Conservation (phyloP, 53 echinoderm and acorn worm genomes). For the Glandiceps talaboti region DNA sequence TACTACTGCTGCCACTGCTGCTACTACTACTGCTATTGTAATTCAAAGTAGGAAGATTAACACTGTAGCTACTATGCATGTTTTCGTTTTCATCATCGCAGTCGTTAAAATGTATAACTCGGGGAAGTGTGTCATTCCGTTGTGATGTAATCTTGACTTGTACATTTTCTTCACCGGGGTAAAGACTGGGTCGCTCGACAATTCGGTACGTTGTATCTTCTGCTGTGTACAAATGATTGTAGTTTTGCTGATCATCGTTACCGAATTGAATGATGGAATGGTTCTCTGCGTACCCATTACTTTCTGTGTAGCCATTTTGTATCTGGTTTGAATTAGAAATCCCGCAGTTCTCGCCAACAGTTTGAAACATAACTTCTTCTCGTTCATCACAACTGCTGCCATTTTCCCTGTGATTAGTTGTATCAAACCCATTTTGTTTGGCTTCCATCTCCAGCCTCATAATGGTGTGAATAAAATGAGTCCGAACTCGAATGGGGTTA, state of each 20-base stretch:
- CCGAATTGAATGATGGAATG: not conserved
- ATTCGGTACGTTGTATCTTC: not conserved
- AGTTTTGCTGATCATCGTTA: not conserved
- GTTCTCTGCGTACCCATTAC: not conserved
- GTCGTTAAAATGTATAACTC: constrained; percentile 85
- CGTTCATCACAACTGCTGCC: too few relatives aligned
- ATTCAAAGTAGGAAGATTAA: not conserved
- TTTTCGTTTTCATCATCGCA: constrained; percentile 28
- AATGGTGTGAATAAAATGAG: constrained; percentile 82
- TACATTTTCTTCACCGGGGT: constrained; percentile 44
- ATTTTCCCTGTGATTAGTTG: not conserved
- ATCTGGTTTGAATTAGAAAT: not conserved
- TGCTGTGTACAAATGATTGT: not conserved
- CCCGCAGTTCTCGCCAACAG: not conserved
- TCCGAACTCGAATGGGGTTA: constrained; percentile 80
- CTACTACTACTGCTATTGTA: not conserved
- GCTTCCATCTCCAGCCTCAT: constrained; percentile 63
- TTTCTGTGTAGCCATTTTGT: not conserved
- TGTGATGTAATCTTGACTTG: constrained; percentile 40
- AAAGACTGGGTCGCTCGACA: not conserved
- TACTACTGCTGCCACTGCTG: constrained; percentile 2
- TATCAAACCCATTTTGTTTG: not conserved
- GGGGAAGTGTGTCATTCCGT: constrained; percentile 56
- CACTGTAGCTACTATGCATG: not conserved
- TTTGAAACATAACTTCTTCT: not conserved